Conservation (phyloP, 2,797 vertebrate species). For the Lagodon rhomboides region DNA sequence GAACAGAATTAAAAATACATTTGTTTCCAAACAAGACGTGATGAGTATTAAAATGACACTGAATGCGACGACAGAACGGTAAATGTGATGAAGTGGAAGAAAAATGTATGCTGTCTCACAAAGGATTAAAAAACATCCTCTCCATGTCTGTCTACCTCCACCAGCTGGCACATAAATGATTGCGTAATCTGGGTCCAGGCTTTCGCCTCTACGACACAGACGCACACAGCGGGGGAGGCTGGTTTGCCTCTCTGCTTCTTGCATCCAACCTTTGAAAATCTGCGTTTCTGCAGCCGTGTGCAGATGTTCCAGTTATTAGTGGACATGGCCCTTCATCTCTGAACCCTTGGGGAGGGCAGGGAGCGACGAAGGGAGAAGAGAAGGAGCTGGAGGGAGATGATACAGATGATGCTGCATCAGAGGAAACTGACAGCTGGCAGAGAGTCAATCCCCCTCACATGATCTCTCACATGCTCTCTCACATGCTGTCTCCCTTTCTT, state of each 20-base stretch:
- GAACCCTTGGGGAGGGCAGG: neutral
- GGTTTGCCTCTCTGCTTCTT: slow-evolving; percentile 7
- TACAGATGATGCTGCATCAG: slow-evolving; percentile 21
- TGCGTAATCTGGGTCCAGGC: slow-evolving; percentile 69
- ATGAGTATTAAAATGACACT: neutral
- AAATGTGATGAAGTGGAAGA: slow-evolving; percentile 30
- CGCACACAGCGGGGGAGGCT: slow-evolving; percentile 25
- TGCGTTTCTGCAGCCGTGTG: slow-evolving; percentile 34
- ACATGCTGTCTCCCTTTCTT: neutral
- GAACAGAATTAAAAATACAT: neutral
- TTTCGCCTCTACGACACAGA: slow-evolving; percentile 49
- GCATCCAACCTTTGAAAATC: slow-evolving; percentile 38
- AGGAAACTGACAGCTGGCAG: neutral
- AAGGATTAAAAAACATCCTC: slow-evolving; percentile 72
- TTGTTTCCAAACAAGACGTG: neutral
- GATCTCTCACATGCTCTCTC: neutral
- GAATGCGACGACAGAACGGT: neutral
- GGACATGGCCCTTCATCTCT: slow-evolving; percentile 11
- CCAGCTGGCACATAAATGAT: slow-evolving; percentile 78
- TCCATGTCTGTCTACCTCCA: slow-evolving; percentile 62
- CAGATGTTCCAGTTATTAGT: slow-evolving; percentile 50
- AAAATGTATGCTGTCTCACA: slow-evolving; percentile 27
- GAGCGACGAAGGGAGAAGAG: neutral
- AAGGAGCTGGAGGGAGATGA: neutral
- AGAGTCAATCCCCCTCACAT: neutral